Evolutionary conservation across 2,888 invertebrate species (phyloP), one percentile per base, ranked within the genome.

Genomic region (Hypena proboscidalis): DNA sequence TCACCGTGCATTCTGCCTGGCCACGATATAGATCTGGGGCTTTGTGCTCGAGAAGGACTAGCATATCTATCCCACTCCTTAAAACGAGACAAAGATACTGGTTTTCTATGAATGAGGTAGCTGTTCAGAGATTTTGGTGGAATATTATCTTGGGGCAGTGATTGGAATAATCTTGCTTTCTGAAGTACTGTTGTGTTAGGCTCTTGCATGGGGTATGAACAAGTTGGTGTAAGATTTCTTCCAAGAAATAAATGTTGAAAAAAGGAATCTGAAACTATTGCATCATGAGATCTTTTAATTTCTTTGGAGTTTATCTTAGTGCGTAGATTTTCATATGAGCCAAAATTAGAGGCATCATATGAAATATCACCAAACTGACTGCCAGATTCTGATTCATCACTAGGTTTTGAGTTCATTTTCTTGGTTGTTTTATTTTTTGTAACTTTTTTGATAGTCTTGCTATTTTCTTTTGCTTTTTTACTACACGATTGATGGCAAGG

Each of bases 31-130:
- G 92, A 92, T 53, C 92, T 91, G 0, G 94, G 93, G 64, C 93
- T 94, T 8, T 91, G 88, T 14, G 91, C 85, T 55, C 90, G 69
- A 6, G 70, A 77, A 43, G 85, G 93, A 71, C 87, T 93, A 43
- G 73, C 80, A 69, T 74, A 76, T 49, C 90, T 90, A 64, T 95
- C 95, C 86, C 94, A 92, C 61, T 92, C 92, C 65, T 92, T 92
- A 75, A 96, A 95, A 63, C 94, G 93, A 1, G 95, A 95, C 57
- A 94, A 92, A 1, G 94, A 93, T 0, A 95, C 95, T 3, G 95
- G 95, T 67, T 93, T 93, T 52, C 94, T 93, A 61, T 94, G 92
- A 26, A 93, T 91, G 23, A 95, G 85, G 70, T 95, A 96, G 19
- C 93, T 90, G 69, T 93, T 94, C 51, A 94, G 76, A 4, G 93